phyloP scores from a whole-genome alignment of 1,140 invertebrate species.

The Drosophila subobscura region DNA sequence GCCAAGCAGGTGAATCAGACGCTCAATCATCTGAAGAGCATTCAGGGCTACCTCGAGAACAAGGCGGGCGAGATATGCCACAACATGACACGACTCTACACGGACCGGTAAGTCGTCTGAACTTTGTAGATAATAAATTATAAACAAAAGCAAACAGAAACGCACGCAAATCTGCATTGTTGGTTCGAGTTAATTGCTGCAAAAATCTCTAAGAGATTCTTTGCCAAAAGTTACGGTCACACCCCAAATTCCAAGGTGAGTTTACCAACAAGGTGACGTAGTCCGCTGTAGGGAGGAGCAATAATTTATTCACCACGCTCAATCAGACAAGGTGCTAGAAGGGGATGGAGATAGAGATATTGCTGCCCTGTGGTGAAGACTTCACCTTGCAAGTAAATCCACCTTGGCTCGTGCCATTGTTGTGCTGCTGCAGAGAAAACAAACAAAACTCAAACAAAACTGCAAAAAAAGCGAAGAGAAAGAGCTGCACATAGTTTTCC shows the following conservation, averaged over 20 bases:
- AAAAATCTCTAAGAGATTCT: conserved; percentile 12
- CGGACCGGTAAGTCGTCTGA: conserved; percentile 62
- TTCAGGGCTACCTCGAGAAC: conserved; percentile 90
- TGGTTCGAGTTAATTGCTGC: conserved; percentile 26
- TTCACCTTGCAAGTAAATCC: too few species aligned
- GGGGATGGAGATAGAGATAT: too few species aligned
- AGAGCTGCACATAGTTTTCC: conserved; percentile 46
- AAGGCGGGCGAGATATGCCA: conserved; percentile 89
- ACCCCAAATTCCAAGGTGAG: neutral
- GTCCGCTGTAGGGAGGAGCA: neutral
- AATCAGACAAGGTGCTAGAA: too few species aligned
- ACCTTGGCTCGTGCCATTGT: conserved; percentile 33
- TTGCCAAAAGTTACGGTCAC: conserved; percentile 14
- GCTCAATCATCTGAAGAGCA: conserved; percentile 88
- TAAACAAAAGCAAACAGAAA: conserved; percentile 38
- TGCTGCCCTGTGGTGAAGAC: too few species aligned
- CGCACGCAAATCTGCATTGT: neutral
- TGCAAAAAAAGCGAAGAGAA: conserved; percentile 13
- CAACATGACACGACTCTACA: conserved; percentile 78
- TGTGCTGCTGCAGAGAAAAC: conserved; percentile 43
- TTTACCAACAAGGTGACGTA: too few species aligned
- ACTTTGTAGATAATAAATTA: conserved; percentile 49
- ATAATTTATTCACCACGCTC: too few species aligned
- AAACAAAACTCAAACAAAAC: conserved; percentile 30
- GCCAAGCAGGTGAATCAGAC: conserved; percentile 87